Evolutionary conservation across 2,888 invertebrate genomes (phyloP).

Genomic region (Eurytoma californica): DNA sequence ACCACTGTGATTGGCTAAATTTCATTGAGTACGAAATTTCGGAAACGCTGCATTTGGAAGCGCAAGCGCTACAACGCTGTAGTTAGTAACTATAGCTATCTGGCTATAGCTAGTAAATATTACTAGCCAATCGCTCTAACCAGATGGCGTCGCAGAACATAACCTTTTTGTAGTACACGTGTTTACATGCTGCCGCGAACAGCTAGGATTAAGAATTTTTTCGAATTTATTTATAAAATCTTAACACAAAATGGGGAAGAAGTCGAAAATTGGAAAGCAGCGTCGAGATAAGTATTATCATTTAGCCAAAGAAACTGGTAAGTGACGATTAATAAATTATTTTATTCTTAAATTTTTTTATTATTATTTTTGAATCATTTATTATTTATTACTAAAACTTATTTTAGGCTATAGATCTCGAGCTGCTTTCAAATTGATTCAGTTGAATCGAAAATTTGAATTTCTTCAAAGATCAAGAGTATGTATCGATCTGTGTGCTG

Average conservation of each 20-base stretch:
- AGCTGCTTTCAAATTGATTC: conserved; percentile 99
- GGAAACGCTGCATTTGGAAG: too few relatives aligned
- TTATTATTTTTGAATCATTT: not conserved
- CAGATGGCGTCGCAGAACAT: conserved; percentile 39
- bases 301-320: conserved; percentile 98
- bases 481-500: conserved; percentile 98
- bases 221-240: conserved; percentile 20
- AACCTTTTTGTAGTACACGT: conserved; percentile 49
- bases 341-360: not conserved
- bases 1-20: too few relatives aligned
- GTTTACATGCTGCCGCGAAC: conserved; percentile 25
- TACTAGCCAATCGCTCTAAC: too few relatives aligned
- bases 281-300: conserved; percentile 99
- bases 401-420: conserved; percentile 90
- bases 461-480: conserved; percentile 97
- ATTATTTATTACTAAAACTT: not conserved
- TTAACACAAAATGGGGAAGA: conserved; percentile 87
- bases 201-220: conserved; percentile 18
- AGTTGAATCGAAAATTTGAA: conserved; percentile 96
- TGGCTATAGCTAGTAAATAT: too few relatives aligned
- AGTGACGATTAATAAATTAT: conserved; percentile 59
- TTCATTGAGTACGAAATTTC: too few relatives aligned
- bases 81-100: too few relatives aligned
- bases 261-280: conserved; percentile 97
- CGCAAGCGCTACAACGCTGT: too few relatives aligned